These are phyloP conservation scores for Rhinogobio ventralis DNA, from an alignment of 2,797 vertebrate species.

Conservation along the genomic window DNA sequence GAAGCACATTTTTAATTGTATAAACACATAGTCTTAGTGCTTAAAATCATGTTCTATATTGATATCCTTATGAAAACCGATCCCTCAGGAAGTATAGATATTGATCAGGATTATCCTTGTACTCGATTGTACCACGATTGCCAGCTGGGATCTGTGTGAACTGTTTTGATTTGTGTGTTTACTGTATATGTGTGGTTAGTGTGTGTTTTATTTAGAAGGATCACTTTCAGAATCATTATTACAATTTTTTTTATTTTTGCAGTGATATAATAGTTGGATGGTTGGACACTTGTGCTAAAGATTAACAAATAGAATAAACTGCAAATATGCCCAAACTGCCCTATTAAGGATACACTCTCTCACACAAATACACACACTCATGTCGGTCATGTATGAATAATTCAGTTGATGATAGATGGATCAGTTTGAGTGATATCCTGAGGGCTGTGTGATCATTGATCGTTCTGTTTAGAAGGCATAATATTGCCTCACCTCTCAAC, in stretches of 20 bases:
- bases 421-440: conserved; percentile 46
- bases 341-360: background rate
- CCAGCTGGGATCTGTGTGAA: conserved; percentile 54
- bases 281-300: background rate
- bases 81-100: conserved; percentile 79
- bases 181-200: conserved; percentile 21
- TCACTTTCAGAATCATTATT: background rate
- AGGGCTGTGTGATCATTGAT: conserved; percentile 44
- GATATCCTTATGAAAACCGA: conserved; percentile 81
- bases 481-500: conserved; percentile 34
- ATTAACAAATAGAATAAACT: background rate
- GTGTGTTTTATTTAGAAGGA: conserved; percentile 11
- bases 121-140: conserved; percentile 71
- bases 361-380: background rate
- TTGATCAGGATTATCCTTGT: conserved; percentile 72
- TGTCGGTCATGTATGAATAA: conserved; percentile 39
- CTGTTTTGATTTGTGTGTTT: conserved; percentile 22
- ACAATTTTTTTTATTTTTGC: background rate
- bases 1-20: background rate
- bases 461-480: conserved; percentile 30
- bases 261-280: background rate
- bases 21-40: conserved; percentile 70
- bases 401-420: conserved; percentile 48
- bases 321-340: conserved; percentile 8
- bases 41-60: conserved; percentile 80